Evolutionary conservation across 1,140 invertebrate species (phyloP).

Genomic region (Aleiodes sp.): DNA sequence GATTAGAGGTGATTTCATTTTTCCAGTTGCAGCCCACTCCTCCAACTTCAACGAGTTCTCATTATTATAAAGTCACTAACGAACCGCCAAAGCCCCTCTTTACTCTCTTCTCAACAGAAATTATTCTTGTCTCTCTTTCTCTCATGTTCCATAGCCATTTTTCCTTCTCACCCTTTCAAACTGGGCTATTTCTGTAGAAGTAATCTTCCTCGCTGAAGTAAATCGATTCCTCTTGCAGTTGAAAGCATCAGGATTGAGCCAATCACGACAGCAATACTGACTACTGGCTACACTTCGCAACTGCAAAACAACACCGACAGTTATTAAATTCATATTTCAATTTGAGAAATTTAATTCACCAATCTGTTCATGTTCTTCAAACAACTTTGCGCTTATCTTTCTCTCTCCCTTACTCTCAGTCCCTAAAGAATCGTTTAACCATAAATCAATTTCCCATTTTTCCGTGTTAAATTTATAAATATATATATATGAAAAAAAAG

Average conservation of each 20-base stretch:
- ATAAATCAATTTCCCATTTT: too few relatives aligned
- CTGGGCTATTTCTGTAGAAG: conserved; percentile 16
- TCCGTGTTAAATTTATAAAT: too few relatives aligned
- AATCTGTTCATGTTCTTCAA: background rate
- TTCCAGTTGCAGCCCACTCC: conserved; percentile 29
- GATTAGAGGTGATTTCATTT: conserved; percentile 54
- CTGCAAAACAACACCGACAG: conserved; percentile 19
- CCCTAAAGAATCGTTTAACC: too few relatives aligned
- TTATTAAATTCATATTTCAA: background rate
- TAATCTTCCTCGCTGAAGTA: conserved; percentile 10
- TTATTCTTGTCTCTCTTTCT: background rate
- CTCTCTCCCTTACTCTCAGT: too few relatives aligned
- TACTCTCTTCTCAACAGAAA: background rate
- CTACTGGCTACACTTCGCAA: conserved; percentile 7
- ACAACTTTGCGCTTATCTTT: background rate
- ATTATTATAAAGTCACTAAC: conserved; percentile 59
- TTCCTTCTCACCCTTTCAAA: conserved; percentile 19
- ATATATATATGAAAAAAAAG: too few relatives aligned
- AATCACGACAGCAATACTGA: conserved; percentile 30
- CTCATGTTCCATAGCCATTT: background rate
- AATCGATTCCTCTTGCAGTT: conserved; percentile 42
- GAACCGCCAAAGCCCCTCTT: conserved; percentile 47
- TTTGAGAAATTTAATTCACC: conserved; percentile 2
- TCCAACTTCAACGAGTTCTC: conserved; percentile 35
- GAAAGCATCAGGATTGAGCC: conserved; percentile 39